Evolutionary conservation across 1,140 invertebrate genomes (phyloP).

Genomic region (Pseudomyrmex flavicornis): DNA sequence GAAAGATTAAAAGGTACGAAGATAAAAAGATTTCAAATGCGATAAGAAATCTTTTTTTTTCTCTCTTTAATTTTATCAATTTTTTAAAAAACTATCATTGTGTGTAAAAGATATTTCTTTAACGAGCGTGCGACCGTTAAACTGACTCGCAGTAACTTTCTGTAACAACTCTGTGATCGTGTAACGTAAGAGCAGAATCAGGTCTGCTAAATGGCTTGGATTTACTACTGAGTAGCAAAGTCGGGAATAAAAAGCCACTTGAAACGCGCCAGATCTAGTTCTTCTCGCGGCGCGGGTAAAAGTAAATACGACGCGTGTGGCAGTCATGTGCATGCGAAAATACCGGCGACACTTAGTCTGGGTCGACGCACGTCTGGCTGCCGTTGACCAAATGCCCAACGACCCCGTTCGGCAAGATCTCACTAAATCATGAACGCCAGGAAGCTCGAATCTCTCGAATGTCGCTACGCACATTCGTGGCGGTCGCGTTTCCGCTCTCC

Average conservation of each 20-base stretch:
- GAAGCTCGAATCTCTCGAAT: conserved; percentile 34
- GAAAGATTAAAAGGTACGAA: too few relatives aligned
- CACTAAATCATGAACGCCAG: conserved; percentile 51
- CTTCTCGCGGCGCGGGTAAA: not conserved
- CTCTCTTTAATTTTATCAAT: not conserved
- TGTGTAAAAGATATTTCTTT: not conserved
- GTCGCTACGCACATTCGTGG: conserved; percentile 27
- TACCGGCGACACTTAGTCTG: conserved; percentile 45
- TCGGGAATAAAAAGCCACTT: conserved; percentile 33
- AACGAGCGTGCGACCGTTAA: not conserved
- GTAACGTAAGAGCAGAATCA: not conserved
- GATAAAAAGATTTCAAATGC: not conserved
- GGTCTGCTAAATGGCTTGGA: conserved; percentile 10
- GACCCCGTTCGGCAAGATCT: conserved; percentile 49
- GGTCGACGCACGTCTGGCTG: not conserved
- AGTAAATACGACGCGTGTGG: not conserved
- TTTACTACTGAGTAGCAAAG: conserved; percentile 4
- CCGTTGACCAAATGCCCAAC: conserved; percentile 31
- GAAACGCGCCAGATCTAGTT: not conserved
- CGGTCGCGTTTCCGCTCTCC: conserved; percentile 17
- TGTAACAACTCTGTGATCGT: too few relatives aligned
- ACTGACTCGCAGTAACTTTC: too few relatives aligned
- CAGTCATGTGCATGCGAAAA: conserved; percentile 24
- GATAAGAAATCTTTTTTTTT: not conserved
- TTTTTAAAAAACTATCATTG: not conserved